Evolutionary conservation across 2,113 vertebrate species (phyloP).

Genomic region (Manacus vitellinus): DNA sequence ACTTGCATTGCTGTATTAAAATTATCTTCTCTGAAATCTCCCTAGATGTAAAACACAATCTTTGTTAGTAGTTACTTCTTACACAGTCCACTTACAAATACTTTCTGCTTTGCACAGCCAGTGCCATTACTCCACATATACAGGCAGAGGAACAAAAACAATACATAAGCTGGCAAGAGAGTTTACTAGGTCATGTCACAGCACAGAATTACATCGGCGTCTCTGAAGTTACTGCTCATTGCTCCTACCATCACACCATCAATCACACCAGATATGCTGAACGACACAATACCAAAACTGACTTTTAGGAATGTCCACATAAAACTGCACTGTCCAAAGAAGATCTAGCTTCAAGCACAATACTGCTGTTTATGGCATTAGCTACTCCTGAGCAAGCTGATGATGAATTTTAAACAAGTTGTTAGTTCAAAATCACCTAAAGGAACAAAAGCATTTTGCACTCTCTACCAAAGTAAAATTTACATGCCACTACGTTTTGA

Average conservation of each 20-base stretch:
- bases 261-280: background rate
- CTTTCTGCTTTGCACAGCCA: background rate
- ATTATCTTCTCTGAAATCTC: slow-evolving; percentile 98
- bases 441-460: background rate
- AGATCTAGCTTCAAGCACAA: background rate
- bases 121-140: background rate
- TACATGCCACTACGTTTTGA: fast-evolving
- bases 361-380: background rate
- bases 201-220: background rate
- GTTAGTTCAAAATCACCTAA: background rate
- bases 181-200: background rate
- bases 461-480: background rate
- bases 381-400: background rate
- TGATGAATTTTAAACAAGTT: background rate
- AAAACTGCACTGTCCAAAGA: background rate
- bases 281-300: background rate
- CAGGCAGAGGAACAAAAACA: background rate
- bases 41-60: slow-evolving; percentile 72
- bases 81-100: background rate
- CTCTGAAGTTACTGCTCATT: background rate
- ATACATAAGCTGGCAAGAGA: background rate
- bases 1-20: slow-evolving; percentile 99
- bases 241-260: background rate
- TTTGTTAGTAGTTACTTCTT: background rate
- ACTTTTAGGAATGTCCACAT: background rate